Conservation (phyloP, 2,888 invertebrate genomes). For the Entomobrya multifasciata region DNA sequence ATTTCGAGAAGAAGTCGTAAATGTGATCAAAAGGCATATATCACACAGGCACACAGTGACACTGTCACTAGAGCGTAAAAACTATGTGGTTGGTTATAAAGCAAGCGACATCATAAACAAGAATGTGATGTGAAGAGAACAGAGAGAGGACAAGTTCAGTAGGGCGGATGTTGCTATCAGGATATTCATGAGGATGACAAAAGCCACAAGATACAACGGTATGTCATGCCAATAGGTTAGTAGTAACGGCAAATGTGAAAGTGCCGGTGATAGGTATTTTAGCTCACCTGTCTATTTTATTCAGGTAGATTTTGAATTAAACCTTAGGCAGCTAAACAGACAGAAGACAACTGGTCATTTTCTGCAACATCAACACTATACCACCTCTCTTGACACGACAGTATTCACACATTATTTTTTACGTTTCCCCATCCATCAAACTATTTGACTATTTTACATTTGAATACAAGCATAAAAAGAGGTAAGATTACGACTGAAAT, state of each 20-base stretch:
- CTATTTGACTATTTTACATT: background rate
- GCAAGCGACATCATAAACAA: background rate
- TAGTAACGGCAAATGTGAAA: conserved; percentile 41
- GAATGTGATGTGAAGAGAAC: background rate
- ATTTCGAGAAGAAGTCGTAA: background rate
- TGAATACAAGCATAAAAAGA: conserved; percentile 5
- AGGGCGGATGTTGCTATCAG: conserved; percentile 51
- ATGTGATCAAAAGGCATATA: conserved; percentile 2
- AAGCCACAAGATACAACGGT: background rate
- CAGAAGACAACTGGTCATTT: conserved; percentile 14
- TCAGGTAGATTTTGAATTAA: conserved; percentile 6
- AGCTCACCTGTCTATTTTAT: background rate
- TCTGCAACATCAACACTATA: background rate
- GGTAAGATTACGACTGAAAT: background rate
- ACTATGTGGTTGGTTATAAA: background rate
- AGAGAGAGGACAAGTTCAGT: conserved; percentile 49
- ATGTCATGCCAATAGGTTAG: conserved; percentile 30
- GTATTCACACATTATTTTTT: background rate
- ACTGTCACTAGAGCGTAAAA: background rate
- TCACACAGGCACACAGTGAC: background rate
- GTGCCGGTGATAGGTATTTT: background rate
- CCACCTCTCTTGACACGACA: conserved; percentile 28
- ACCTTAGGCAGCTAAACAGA: no score
- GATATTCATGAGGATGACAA: background rate
- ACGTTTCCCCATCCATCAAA: conserved; percentile 25